These are phyloP conservation scores for Seriola quinqueradiata DNA, from an alignment of 2,113 vertebrate species.

Conservation along the genomic window DNA sequence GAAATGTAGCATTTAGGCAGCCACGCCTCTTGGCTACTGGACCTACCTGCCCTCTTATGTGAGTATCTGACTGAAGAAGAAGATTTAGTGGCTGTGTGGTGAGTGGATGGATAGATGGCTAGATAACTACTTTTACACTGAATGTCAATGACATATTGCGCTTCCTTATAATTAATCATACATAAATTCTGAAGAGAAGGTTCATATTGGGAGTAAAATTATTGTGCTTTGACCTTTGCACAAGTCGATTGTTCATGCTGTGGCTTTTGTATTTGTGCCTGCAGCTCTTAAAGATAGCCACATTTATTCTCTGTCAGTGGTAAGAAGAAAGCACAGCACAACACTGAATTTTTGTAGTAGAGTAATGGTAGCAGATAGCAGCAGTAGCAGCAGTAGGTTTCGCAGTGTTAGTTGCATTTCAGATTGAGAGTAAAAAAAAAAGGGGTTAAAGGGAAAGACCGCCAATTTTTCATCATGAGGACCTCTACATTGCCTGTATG, in stretches of 20 bases:
- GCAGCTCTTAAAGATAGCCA: background rate
- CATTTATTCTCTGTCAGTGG: background rate
- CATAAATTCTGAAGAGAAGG: background rate
- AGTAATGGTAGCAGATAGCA: background rate
- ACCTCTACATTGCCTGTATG: background rate
- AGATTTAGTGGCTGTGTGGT: background rate
- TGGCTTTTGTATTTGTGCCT: conserved; percentile 15
- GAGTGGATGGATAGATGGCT: background rate
- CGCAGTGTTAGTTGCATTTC: background rate
- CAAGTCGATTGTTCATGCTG: background rate
- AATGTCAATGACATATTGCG: background rate
- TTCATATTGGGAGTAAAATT: background rate
- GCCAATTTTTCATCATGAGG: background rate
- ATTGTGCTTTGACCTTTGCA: conserved; percentile 1
- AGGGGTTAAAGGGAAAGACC: background rate
- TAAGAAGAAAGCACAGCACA: background rate
- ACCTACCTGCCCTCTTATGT: background rate
- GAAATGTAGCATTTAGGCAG: conserved; percentile 13
- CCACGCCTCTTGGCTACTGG: background rate
- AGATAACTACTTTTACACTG: conserved; percentile 1
- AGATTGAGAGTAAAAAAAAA: background rate
- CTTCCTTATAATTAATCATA: background rate
- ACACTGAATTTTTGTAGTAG: background rate
- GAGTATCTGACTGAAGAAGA: background rate
- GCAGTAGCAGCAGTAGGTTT: background rate